These are phyloP conservation scores for Cephus rjabovi DNA, from an alignment of 2,888 invertebrate species.

Conservation along the genomic window DNA sequence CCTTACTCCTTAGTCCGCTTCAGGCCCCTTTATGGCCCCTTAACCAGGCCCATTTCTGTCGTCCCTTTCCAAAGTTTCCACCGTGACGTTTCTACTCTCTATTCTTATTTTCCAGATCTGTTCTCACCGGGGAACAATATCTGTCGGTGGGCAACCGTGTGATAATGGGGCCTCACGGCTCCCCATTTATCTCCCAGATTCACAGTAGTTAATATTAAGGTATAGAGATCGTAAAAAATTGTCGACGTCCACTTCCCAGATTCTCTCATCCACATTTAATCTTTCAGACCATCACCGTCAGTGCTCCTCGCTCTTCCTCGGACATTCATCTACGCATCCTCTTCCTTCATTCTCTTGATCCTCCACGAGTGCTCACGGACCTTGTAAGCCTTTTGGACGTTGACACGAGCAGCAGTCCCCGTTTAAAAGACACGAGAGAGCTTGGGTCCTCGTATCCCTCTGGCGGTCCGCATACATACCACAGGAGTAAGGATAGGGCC, in stretches of 20 bases:
- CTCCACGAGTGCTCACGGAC: not conserved
- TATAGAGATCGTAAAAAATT: not conserved
- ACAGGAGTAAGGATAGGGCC: not conserved
- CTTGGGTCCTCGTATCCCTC: not conserved
- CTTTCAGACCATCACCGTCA: not conserved
- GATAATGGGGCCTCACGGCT: not conserved
- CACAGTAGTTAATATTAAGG: not conserved
- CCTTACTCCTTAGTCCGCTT: constrained; percentile 31
- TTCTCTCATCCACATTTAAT: not conserved
- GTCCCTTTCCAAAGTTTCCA: not conserved
- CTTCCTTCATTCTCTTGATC: not conserved
- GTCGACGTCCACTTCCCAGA: not conserved
- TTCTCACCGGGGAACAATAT: not conserved
- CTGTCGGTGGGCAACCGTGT: not conserved
- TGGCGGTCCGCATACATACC: not conserved
- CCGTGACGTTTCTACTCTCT: not conserved
- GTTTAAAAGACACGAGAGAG: not conserved
- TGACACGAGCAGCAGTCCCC: not conserved
- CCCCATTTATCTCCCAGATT: not conserved
- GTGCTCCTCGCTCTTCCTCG: not conserved
- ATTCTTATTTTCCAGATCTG: not conserved
- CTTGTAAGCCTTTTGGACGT: not conserved
- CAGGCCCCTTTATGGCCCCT: constrained; percentile 5
- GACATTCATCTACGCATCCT: not conserved
- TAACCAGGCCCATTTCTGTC: not conserved